Base-by-base conservation (phyloP, 1,140 invertebrate genomes). In the Leptopilina boulardi region DNA sequence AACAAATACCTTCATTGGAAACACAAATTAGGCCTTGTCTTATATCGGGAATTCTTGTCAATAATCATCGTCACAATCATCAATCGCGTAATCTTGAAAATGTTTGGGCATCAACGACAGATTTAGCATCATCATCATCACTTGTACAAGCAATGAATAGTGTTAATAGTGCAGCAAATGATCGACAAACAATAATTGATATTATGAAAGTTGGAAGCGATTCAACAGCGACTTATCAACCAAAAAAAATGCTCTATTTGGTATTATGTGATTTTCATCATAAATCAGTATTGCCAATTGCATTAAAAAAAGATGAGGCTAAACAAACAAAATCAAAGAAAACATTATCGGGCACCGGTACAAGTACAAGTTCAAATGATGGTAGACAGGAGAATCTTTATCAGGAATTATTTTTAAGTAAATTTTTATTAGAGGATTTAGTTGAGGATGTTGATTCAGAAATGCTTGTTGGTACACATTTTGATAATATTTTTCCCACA, bases 111-210 rank as follows among this genome's bases (percentile, higher is more conserved):
- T 75, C 88, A 0, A 86, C 89, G 1, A 85, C 88, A 18, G 88
- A 90, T 77, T 72, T 91, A 13, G 88, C 88, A 5, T 84, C 87
- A n/a, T 90, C 89, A 0, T 90, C 91, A 0, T 91, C 90, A n/a
- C 83, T 93, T 26, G 93, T 94, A 44, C 91, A 92, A 71, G 91
- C 92, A 11, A 92, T 94, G 91, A 94, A 94, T 80, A 92, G 92
- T 87, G 93, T 93, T 18, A 94, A 94, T 84, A 92, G 93, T 84
- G 92, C 92, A 38, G 89, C 93, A 77, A 91, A 90, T 54, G 88
- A 89, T 71, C 86, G 84, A 19, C 75, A 47, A 3, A 78, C 71
- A n/a, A 81, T 74, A 6, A 70, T 86, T 15, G 83, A 86, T 47
- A 84, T 86, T 21, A 86, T 86, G 83, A 84, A 85, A 77, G 81